Base-by-base conservation (phyloP, 2,113 vertebrate genomes). In the Larimichthys crocea region DNA sequence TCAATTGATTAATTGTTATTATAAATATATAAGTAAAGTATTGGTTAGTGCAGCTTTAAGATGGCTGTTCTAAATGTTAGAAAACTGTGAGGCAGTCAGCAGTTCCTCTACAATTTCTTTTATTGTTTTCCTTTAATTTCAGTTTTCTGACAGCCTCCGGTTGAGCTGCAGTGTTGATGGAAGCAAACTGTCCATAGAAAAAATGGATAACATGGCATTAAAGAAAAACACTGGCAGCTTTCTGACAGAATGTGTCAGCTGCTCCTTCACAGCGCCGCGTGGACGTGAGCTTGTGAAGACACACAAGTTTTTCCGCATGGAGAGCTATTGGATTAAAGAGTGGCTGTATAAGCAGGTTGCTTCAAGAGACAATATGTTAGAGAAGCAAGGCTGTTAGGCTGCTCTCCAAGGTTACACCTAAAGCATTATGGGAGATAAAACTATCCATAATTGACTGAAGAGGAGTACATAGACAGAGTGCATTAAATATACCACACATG, bases 311-410 rank as follows among this genome's bases (percentile, higher is more conserved):
- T 82, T 76, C 49, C n/a, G 0, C 63, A 61, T 66, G 69, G 49
- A 57, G 10, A 56, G 60, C 59, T 19, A 52, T 67, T 26, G 17
- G 22, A 82, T 85, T 85, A 79, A 62, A 71, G 24, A 85, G 72
- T 4, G 52, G 53, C 31, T 79, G 61, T 76, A 82, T 67, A 67
- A 74, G 70, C 60, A 74, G 29, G 48, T 76, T n/a, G 19, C 20
- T 53, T 82, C 59, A 15, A 16, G 20, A 67, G 64, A 14, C 77
- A 59, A 35, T n/a, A 49, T 22, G 48, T 35, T 29, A 20, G 29
- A 69, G 67, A 55, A 40, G 62, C 46, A 35, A 6, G 24, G 72
- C 63, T 57, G 19, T 31, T 44, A 15, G 60, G 48, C 60, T 56
- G 22, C 46, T 57, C 16, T 64, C 69, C 31, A 53, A 22, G 42